Conservation (phyloP, 2,797 vertebrate genomes). For the Thripadectes ignobilis region DNA sequence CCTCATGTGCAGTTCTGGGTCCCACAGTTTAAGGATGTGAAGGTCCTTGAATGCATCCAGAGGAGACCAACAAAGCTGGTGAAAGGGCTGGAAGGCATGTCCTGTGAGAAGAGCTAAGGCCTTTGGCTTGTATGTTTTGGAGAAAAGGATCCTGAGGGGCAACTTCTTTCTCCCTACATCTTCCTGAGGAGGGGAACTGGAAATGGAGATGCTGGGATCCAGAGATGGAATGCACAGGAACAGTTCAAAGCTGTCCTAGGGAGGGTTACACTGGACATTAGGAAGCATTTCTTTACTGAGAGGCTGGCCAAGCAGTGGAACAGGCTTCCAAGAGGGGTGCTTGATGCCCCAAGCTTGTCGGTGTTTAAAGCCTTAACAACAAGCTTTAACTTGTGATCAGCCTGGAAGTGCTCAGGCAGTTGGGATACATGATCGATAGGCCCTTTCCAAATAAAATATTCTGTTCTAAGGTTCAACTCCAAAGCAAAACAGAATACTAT, state of each 20-base stretch:
- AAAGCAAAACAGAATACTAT: neutral
- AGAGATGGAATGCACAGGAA: accelerated
- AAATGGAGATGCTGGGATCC: neutral
- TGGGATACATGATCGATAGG: accelerated
- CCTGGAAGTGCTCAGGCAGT: neutral
- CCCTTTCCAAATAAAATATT: neutral
- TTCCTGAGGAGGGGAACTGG: neutral
- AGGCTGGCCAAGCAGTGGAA: neutral
- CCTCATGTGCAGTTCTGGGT: neutral
- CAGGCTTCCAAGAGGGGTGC: neutral
- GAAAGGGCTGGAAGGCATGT: neutral
- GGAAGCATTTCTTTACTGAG: neutral
- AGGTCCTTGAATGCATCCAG: neutral
- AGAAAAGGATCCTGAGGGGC: neutral
- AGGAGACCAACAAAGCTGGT: neutral
- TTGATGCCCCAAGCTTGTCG: neutral
- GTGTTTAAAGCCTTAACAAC: neutral
- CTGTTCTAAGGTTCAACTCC: neutral
- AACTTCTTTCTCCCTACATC: neutral
- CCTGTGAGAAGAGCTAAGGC: neutral
- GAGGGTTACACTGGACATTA: neutral
- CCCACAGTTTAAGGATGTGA: neutral
- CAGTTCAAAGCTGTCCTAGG: neutral
- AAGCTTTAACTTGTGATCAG: neutral
- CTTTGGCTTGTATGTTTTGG: neutral